These are phyloP conservation scores for Coryphaenoides rupestris DNA, from an alignment of 2,113 vertebrate genomes.

Conservation along the genomic window DNA sequence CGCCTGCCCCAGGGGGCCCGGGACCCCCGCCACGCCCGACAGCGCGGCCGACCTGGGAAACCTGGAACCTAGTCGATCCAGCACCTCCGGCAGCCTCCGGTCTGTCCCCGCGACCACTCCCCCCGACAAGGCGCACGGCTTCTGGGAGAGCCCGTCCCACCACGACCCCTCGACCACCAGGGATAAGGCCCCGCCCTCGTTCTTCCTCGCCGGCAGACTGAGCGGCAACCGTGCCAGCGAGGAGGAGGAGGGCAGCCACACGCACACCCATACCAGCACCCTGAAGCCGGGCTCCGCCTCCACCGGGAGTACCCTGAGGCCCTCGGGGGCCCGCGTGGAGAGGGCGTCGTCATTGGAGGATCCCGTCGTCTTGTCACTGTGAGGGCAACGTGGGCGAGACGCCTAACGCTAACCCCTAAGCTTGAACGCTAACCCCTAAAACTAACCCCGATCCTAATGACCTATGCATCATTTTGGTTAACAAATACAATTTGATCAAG, in stretches of 20 bases:
- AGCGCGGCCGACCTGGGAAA: conserved; percentile 75
- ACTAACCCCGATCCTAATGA: no score
- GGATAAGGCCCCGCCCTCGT: conserved; percentile 8
- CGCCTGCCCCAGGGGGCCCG: conserved; percentile 40
- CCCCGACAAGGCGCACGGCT: conserved; percentile 35
- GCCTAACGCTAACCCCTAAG: no score
- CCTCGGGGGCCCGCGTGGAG: conserved; percentile 47
- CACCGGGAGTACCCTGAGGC: conserved; percentile 1
- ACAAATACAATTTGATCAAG: no score
- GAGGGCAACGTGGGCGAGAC: conserved; percentile 50
- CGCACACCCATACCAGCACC: conserved; percentile 68
- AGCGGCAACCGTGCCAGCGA: conserved; percentile 55
- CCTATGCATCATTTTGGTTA: no score
- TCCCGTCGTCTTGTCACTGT: conserved; percentile 89
- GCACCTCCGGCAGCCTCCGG: conserved; percentile 60
- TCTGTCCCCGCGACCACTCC: conserved; percentile 56
- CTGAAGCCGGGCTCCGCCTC: conserved; percentile 46
- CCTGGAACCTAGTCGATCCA: conserved; percentile 77
- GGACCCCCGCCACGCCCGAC: conserved; percentile 77
- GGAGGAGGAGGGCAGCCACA: conserved; percentile 76
- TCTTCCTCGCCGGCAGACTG: conserved; percentile 51
- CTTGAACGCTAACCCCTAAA: neutral
- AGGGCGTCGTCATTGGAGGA: conserved; percentile 77
- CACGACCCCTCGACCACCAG: conserved; percentile 52
- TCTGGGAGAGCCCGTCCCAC: conserved; percentile 30